phyloP scores from a whole-genome alignment of 2,113 vertebrate species.

The Tachysurus fulvidraco region DNA sequence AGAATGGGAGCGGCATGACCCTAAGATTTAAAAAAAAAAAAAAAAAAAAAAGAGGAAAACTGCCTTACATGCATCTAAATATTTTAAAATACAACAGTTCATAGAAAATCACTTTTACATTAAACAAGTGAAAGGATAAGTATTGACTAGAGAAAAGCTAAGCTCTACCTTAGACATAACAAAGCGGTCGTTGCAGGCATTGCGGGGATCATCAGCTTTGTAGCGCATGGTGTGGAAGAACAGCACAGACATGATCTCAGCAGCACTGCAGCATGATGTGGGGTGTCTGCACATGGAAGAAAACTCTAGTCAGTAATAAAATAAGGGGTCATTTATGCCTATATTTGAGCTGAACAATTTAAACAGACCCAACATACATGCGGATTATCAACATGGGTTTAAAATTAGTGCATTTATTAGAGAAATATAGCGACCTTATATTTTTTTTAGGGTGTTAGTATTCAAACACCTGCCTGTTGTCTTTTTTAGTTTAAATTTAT shows the following conservation, averaged over 20 bases:
- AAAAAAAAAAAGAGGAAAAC: neutral
- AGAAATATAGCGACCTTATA: neutral
- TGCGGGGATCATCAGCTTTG: constrained; percentile 69
- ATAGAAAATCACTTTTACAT: neutral
- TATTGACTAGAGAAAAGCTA: neutral
- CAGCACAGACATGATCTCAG: constrained; percentile 81
- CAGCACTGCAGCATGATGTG: constrained; percentile 81
- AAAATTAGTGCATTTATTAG: constrained; percentile 12
- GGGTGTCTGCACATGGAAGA: constrained; percentile 70
- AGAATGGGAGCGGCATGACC: constrained; percentile 81
- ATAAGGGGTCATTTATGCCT: neutral
- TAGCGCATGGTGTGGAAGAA: constrained; percentile 85
- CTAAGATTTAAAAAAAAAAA: constrained; percentile 57
- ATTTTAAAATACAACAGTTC: neutral
- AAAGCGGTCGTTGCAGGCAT: constrained; percentile 81
- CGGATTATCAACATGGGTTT: constrained; percentile 29
- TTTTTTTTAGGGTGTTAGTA: neutral
- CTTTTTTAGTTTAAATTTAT: neutral
- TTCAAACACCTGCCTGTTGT: neutral
- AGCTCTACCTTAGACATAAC: constrained; percentile 78
- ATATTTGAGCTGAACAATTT: constrained; percentile 40
- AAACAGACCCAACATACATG: constrained; percentile 4
- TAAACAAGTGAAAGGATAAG: neutral
- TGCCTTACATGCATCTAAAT: neutral
- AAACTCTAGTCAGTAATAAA: neutral